phyloP scores from a whole-genome alignment of 2,888 invertebrate species.

The Ochlodes sylvanus region DNA sequence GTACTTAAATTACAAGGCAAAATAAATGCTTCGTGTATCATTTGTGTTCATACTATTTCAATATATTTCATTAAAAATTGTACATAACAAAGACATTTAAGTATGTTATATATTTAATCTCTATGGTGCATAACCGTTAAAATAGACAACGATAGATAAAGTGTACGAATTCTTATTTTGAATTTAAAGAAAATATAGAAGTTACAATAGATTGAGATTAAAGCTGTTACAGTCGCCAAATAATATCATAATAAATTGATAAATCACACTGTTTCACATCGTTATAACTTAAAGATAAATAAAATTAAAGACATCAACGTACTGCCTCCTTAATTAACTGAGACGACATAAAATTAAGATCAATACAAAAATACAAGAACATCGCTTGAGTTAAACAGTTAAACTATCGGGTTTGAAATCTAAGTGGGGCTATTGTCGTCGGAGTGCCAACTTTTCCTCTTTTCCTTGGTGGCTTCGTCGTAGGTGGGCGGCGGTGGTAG shows the following conservation, averaged over 20 bases:
- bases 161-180: background rate
- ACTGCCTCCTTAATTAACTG: background rate
- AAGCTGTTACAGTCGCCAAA: background rate
- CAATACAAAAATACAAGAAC: conserved; percentile 9
- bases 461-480: conserved; percentile 72
- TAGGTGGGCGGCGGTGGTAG: conserved; percentile 74
- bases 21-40: too few species aligned
- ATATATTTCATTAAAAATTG: too few species aligned
- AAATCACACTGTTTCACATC: background rate
- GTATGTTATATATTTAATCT: background rate
- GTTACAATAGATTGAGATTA: background rate
- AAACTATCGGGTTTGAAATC: conserved; percentile 27
- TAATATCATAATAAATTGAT: background rate
- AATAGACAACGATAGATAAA: background rate
- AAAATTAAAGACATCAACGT: conserved; percentile 17
- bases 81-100: too few species aligned
- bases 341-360: conserved; percentile 1
- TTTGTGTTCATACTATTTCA: too few species aligned
- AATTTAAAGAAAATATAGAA: background rate
- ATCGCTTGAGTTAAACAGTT: background rate
- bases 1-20: too few species aligned
- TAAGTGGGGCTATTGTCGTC: conserved; percentile 80
- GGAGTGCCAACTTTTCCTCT: conserved; percentile 82
- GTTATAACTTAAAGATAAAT: conserved; percentile 1
- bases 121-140: background rate